A percentile compares a stretch with the other conserved stretches of the same genome.
Evolutionary conservation across 2,797 vertebrate species (phyloP).

Genomic region (Rhincodon typus): DNA sequence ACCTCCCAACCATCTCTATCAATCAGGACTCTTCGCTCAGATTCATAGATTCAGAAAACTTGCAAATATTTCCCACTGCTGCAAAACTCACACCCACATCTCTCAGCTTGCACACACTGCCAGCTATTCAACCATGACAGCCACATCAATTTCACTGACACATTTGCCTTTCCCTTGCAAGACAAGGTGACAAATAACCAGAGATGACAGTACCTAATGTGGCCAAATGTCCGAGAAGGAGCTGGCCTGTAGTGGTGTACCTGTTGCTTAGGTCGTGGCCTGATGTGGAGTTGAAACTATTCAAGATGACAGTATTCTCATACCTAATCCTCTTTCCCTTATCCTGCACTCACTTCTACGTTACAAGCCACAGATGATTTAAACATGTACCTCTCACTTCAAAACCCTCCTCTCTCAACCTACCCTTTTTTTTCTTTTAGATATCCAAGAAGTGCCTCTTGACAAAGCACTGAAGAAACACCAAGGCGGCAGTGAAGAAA

Average conservation of each 20-base stretch:
- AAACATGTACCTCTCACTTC: neutral
- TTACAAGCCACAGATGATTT: neutral
- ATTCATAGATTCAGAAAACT: too few relatives aligned
- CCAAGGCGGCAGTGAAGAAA: neutral
- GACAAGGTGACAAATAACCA: neutral
- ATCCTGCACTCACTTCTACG: neutral
- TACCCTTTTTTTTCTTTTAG: neutral
- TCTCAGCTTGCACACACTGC: neutral
- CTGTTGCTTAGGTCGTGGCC: too few relatives aligned
- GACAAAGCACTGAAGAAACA: neutral
- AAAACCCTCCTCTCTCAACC: too few relatives aligned
- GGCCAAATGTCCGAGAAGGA: neutral
- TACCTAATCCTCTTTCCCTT: neutral
- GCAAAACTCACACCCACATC: too few relatives aligned
- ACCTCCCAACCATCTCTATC: too few relatives aligned
- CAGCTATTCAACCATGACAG: neutral
- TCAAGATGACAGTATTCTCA: neutral
- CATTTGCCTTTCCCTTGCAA: neutral
- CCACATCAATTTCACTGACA: neutral
- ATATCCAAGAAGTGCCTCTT: neutral
- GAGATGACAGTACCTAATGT: neutral
- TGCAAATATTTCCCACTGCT: too few relatives aligned
- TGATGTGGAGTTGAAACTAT: neutral
- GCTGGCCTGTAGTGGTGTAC: too few relatives aligned
- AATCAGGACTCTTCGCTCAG: too few relatives aligned